A percentile compares a stretch with the other conserved stretches of the same genome.
These are phyloP conservation scores for Conchocele bisecta DNA, from an alignment of 2,888 invertebrate species.

Conservation along the genomic window DNA sequence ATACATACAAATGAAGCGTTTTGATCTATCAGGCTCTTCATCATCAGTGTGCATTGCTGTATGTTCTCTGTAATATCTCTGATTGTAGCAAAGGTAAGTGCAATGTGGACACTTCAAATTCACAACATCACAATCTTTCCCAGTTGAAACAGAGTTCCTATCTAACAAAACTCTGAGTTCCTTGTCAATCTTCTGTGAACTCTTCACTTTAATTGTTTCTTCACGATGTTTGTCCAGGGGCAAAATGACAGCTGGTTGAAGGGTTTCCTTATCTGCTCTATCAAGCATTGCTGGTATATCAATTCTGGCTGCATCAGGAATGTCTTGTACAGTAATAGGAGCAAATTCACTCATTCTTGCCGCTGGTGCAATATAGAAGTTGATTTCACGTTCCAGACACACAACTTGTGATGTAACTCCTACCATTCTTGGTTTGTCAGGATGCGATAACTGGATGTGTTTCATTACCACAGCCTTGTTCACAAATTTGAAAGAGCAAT, in stretches of 20 bases:
- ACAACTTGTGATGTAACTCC: constrained; percentile 75
- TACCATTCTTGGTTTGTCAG: constrained; percentile 72
- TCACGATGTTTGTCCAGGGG: neutral
- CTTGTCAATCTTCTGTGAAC: neutral
- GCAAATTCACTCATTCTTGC: neutral
- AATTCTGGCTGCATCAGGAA: neutral
- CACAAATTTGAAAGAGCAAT: constrained; percentile 71
- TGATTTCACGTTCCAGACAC: constrained; percentile 69
- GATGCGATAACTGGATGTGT: constrained; percentile 70
- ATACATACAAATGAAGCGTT: constrained; percentile 57
- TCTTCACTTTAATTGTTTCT: neutral
- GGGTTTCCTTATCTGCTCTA: neutral
- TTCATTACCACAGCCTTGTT: constrained; percentile 63
- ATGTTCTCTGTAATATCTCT: constrained; percentile 30
- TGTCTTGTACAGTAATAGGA: neutral
- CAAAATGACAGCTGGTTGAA: neutral
- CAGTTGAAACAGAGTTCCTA: no score
- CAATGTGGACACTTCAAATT: constrained; percentile 39
- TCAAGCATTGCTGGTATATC: neutral
- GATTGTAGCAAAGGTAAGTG: constrained; percentile 46
- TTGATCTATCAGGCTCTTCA: constrained; percentile 40
- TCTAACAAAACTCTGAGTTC: no score
- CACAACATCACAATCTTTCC: no score
- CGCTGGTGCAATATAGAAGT: constrained; percentile 51
- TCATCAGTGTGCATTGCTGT: constrained; percentile 36